Evolutionary conservation across 2,113 vertebrate genomes (phyloP).

Genomic region (Xyrauchen texanus): DNA sequence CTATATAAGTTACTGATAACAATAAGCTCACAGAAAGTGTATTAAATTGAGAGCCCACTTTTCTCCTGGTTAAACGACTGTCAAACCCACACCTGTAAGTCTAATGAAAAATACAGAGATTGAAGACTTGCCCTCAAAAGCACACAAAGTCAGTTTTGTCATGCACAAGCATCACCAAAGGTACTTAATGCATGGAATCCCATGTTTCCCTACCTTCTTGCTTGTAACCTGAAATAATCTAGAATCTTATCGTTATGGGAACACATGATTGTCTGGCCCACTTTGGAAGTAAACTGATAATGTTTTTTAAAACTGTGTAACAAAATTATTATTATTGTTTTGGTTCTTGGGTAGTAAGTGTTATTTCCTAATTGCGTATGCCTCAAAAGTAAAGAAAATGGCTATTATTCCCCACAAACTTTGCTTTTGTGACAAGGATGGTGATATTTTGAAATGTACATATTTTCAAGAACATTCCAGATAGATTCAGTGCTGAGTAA

Average conservation of each 20-base stretch:
- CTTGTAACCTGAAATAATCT: not conserved
- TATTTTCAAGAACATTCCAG: too few species aligned
- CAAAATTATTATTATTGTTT: too few species aligned
- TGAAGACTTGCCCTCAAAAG: not conserved
- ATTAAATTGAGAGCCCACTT: not conserved
- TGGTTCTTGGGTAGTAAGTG: too few species aligned
- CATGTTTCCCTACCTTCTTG: not conserved
- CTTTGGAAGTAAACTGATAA: not conserved
- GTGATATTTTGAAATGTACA: too few species aligned
- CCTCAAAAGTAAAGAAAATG: too few species aligned
- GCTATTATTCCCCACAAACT: too few species aligned
- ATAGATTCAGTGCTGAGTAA: too few species aligned
- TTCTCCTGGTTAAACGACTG: conserved; percentile 12
- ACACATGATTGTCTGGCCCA: not conserved
- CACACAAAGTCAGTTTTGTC: conserved; percentile 4
- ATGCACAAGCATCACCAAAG: not conserved
- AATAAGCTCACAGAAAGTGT: not conserved
- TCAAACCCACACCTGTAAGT: not conserved
- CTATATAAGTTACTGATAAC: conserved; percentile 5
- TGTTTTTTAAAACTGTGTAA: too few species aligned
- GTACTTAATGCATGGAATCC: not conserved
- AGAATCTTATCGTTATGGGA: not conserved
- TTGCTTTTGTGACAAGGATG: too few species aligned
- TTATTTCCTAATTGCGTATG: too few species aligned
- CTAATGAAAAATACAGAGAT: not conserved